phyloP scores from a whole-genome alignment of 2,113 vertebrate genomes.

The Rhabdornis inornatus region DNA sequence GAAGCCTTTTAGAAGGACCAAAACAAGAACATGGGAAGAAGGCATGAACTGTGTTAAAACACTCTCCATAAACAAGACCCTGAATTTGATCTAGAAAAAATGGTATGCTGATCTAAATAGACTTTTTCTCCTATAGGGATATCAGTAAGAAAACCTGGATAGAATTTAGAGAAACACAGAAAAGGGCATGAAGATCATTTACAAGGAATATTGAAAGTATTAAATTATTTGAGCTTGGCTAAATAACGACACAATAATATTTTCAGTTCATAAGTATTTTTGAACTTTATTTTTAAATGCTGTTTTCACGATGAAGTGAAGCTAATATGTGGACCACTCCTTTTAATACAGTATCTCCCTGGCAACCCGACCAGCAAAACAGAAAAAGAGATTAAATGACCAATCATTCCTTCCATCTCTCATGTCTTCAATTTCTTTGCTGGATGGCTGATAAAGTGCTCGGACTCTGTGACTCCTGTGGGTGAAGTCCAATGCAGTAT shows the following conservation, averaged over 20 bases:
- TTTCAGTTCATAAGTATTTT: slow-evolving; percentile 35
- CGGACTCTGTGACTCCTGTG: slow-evolving; percentile 27
- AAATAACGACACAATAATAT: slow-evolving; percentile 19
- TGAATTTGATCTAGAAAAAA: neutral
- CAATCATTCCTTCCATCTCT: slow-evolving; percentile 36
- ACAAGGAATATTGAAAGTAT: slow-evolving; percentile 14
- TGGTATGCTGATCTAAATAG: neutral
- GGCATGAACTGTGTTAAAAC: neutral
- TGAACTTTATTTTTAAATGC: slow-evolving; percentile 49
- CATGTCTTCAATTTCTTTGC: slow-evolving; percentile 18
- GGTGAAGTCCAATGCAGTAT: slow-evolving; percentile 14
- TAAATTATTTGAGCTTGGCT: slow-evolving; percentile 34
- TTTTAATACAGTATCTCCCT: slow-evolving; percentile 38
- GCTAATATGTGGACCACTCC: slow-evolving; percentile 4
- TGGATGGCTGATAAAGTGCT: slow-evolving; percentile 25
- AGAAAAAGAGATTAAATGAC: slow-evolving; percentile 46
- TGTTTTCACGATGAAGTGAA: slow-evolving; percentile 26
- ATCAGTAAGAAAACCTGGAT: neutral
- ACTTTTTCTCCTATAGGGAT: neutral
- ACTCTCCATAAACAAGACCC: neutral
- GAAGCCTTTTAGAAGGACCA: neutral
- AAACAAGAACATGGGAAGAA: neutral
- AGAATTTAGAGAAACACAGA: neutral
- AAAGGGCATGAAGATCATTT: neutral
- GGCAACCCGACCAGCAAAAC: slow-evolving; percentile 25